A percentile compares a stretch with the other conserved stretches of the same genome.
Conservation (phyloP, 2,113 vertebrate genomes). For the Marmota monax region DNA sequence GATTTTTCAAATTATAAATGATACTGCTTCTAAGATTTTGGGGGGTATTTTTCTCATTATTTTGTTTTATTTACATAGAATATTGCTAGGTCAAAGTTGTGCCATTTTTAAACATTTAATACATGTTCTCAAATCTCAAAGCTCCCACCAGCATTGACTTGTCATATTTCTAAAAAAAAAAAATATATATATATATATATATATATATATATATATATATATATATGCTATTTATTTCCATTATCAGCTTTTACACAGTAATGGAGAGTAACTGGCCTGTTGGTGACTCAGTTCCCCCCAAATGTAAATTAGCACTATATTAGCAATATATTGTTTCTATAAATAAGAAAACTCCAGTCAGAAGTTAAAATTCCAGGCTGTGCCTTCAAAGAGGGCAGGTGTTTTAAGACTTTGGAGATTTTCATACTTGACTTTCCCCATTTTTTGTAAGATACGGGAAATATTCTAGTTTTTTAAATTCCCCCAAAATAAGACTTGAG, state of each 20-base stretch:
- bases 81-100: not conserved
- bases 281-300: conserved; percentile 84
- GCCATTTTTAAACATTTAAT: not conserved
- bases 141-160: not conserved
- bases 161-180: no score
- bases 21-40: not conserved
- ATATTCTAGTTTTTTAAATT: not conserved
- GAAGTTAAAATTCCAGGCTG: not conserved
- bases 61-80: not conserved
- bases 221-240: conserved; percentile 86
- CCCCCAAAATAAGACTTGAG: not conserved
- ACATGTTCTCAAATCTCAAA: not conserved
- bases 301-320: conserved; percentile 68
- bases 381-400: not conserved
- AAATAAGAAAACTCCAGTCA: not conserved
- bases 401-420: conserved; percentile 47
- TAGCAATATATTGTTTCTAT: not conserved
- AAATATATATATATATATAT: no score
- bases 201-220: no score
- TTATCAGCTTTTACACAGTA: conserved; percentile 87
- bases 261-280: conserved; percentile 85
- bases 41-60: not conserved
- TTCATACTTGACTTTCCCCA: not conserved
- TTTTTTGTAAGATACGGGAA: not conserved
- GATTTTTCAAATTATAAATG: conserved; percentile 15